Base-by-base conservation (phyloP, 2,113 vertebrate genomes). In the Aleadryas rufinucha region DNA sequence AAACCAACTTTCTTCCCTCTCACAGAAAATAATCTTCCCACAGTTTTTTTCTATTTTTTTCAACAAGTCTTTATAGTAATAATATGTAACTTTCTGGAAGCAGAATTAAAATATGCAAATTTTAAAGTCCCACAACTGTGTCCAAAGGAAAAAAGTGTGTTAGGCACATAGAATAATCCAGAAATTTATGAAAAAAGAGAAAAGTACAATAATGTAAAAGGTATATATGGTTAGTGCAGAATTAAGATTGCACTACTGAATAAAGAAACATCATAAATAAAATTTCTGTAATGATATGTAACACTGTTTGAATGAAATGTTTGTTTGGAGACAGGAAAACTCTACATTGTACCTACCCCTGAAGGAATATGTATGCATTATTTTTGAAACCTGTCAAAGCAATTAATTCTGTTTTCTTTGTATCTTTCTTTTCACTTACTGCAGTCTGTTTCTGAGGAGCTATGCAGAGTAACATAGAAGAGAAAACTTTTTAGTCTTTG, bases 331-430 rank as follows among this genome's bases (percentile, higher is more conserved):
- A 47, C 15, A 28, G 10, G 6, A 85, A 69, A 80, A 61, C 28
- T 66, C 2, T 47, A n/a, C 0, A 0, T 56, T 60, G 23, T 20
- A 57, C 9, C 16, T 7, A 10, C 11, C 13, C n/a, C 17, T 33
- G 3, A 49, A 11, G n/a, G 13, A 66, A 41, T 49, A 39, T 7
- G 1, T 30, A n/a, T 20, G 3, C 10, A 6, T 3, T 47, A 16
- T n/a, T 65, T 84, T 75, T 78, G 37, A 16, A 44, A 37, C 3
- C 14, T 37, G 4, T 68, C 19, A 18, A 42, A 61, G 19, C 7
- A 89, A 76, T 54, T 69, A 49, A 56, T 59, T 84, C 9, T 66
- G 4, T 12, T 74, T 87, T 59, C 11, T 70, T 68, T 57, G 10
- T 35, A n/a, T 54, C 22, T 44, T 88, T 57, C 21, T 45, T 69